Evolutionary conservation across 1,140 invertebrate species (phyloP), one percentile per base, ranked within the genome.

Genomic region (Lepidostoma basale): DNA sequence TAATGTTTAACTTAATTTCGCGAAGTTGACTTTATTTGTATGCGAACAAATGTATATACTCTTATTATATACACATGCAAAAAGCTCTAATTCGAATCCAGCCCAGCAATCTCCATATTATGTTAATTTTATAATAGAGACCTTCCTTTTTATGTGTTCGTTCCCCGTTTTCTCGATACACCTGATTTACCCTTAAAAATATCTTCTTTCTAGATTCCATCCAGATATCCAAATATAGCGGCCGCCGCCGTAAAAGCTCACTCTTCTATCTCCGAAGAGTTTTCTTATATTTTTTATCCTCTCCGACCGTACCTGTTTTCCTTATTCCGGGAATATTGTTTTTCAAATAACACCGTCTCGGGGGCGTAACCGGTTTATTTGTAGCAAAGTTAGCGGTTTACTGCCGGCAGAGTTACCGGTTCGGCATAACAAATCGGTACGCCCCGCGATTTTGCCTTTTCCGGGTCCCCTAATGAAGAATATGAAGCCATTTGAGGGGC

Each of bases 301-400:
- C 8, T 33, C 16, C 5, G n/a, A n/a, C 30, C 28, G 14, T 14
- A 10, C 26, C 10, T 14, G 16, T 20, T 36, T 22, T 18, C 28
- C 30, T 3, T 56, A 22, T 56, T 56, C 28, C 16, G 28, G 30
- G 18, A 56, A 36, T 39, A 56, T 36, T 56, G 52, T 56, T 56
- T 56, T 56, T 33, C 30, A 56, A 56, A 56, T 56, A 22, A 33
- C 30, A 39, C 23, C 20, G 18, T 36, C 33, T 12, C 28, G 16
- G 52, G 26, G 52, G 26, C 52, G 52, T 56, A 36, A 56, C 52
- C 28, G 30, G 52, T 56, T 56, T 56, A 56, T 56, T 56, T 56
- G 52, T 56, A 56, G 16, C 14, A 10, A 47, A 47, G 49, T 56
- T 56, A 36, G 28, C 30, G 52, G 52, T 33, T 56, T 56, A 56